Base-by-base conservation (phyloP, 2,888 invertebrate species). In the Himalopsyche tibetana region DNA sequence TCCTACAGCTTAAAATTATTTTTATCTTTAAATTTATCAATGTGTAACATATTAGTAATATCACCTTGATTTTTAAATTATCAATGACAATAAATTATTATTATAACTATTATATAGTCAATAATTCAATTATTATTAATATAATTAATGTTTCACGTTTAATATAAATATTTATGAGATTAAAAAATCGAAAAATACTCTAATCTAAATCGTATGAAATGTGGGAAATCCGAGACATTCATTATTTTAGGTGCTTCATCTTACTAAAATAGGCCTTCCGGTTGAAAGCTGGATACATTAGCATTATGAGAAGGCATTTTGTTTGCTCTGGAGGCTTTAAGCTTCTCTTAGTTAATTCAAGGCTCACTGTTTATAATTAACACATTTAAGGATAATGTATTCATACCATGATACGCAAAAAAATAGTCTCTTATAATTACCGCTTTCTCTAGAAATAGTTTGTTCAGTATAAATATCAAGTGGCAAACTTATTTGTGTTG, bases 251-350 rank as follows among this genome's bases (percentile, higher is more conserved):
- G 11, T 28, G 63, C 56, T 63, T 28, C 63, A 28, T 63, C 63
- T 63, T 63, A 63, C 63, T 63, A 63, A 63, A 63, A 63, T 63
- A 63, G 63, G 63, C 63, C 63, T 63, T 63, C 63, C 63, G 63
- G 19, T 63, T 19, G 28, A 63, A 19, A 63, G 63, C 63, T 63
- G 63, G 63, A 63, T 63, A 63, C 63, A 63, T 63, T 63, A 63
- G 63, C 63, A 63, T 63, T 63, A 63, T 63, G 63, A 63, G 63
- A 63, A 63, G 63, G 63, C 63, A 63, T 63, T 63, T 63, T 63
- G 63, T 63, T 63, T 63, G 63, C 63, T 63, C 28, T 28, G 8
- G 63, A 19, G 8, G 63, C 63, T 63, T 63, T 63, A 63, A 63
- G 63, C 63, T 19, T 28, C 63, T 63, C 28, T 28, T n/a, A 63